Evolutionary conservation across 2,797 vertebrate genomes (phyloP).

Genomic region (Paguma larvata): DNA sequence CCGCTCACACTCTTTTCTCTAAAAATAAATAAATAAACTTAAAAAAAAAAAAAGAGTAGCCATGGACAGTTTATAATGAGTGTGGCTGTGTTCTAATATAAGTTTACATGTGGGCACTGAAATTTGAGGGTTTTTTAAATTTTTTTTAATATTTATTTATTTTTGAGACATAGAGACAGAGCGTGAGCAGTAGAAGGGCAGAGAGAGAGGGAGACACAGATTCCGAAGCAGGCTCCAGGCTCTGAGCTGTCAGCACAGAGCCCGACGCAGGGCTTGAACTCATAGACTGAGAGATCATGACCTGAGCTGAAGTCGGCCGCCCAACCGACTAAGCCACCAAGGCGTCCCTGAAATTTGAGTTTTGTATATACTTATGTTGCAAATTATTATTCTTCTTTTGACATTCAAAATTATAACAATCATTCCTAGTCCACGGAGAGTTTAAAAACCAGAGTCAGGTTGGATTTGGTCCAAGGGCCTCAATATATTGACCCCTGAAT

Average conservation of each 20-base stretch:
- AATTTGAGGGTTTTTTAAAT: neutral
- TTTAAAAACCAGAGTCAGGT: neutral
- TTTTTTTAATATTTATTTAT: too few species aligned
- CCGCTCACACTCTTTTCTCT: too few species aligned
- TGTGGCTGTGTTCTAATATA: neutral
- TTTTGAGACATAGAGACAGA: too few species aligned
- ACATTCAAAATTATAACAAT: neutral
- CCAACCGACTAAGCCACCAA: too few species aligned
- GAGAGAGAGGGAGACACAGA: too few species aligned
- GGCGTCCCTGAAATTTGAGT: neutral
- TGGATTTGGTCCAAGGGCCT: neutral
- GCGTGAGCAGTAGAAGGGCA: too few species aligned
- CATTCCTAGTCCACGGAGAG: neutral
- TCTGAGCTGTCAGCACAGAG: too few species aligned
- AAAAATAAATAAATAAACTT: too few species aligned
- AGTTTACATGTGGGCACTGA: neutral
- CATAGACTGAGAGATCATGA: too few species aligned
- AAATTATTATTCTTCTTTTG: neutral
- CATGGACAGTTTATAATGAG: neutral
- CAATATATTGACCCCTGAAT: neutral
- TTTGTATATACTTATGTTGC: neutral
- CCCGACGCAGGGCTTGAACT: too few species aligned
- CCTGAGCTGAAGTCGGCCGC: too few species aligned
- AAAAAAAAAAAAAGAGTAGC: neutral
- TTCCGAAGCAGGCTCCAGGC: too few species aligned